A percentile compares a stretch with the other conserved stretches of the same genome.
Conservation (phyloP, 2,113 vertebrate species). For the Hemiscyllium ocellatum region DNA sequence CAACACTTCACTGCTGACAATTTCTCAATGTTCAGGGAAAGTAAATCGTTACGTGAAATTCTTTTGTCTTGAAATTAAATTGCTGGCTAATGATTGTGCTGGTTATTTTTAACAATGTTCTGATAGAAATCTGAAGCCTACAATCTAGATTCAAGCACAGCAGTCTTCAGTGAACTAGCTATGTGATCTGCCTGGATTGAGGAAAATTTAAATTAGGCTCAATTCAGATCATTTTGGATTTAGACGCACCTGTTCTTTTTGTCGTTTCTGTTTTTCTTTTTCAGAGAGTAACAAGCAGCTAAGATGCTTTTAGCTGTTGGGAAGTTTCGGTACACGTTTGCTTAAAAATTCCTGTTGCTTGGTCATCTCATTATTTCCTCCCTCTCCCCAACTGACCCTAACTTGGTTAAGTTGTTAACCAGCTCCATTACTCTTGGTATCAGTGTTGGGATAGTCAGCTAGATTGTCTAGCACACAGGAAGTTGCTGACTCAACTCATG, state of each 20-base stretch:
- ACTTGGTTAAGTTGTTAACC: neutral
- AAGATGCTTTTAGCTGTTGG: neutral
- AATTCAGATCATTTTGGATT: neutral
- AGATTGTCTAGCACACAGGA: neutral
- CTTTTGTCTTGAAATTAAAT: neutral
- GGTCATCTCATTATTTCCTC: neutral
- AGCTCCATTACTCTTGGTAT: neutral
- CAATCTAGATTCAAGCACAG: neutral
- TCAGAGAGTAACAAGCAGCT: neutral
- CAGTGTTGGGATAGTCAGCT: neutral
- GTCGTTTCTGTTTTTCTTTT: neutral
- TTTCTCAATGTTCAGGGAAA: neutral
- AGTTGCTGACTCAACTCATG: too few species aligned
- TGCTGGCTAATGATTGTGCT: neutral
- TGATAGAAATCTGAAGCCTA: neutral
- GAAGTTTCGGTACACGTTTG: neutral
- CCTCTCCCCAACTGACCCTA: neutral
- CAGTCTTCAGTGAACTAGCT: neutral
- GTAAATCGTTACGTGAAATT: neutral
- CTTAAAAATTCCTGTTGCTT: neutral
- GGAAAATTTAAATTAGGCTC: neutral
- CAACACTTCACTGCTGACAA: neutral
- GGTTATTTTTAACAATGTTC: neutral
- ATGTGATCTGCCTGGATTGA: neutral
- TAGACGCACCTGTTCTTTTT: neutral